Conservation (phyloP, 1,140 invertebrate genomes). For the Drosophila trapezifrons region DNA sequence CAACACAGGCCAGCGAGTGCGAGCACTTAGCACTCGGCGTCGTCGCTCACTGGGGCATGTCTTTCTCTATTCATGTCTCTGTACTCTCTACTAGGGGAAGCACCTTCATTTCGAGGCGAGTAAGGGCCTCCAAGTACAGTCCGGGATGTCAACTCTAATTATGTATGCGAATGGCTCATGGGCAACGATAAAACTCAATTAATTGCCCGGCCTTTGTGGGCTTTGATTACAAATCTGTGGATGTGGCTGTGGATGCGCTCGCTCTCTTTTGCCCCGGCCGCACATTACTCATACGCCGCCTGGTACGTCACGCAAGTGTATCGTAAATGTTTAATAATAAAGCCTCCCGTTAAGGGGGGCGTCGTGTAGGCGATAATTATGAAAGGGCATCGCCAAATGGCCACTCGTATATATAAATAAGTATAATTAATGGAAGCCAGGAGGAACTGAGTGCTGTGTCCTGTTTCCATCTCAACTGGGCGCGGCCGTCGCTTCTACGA, state of each 20-base stretch:
- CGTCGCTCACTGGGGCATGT: not conserved
- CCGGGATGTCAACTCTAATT: slow-evolving; percentile 8
- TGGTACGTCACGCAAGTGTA: slow-evolving; percentile 29
- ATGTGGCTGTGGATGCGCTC: slow-evolving; percentile 6
- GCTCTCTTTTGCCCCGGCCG: not conserved
- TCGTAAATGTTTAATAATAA: slow-evolving; percentile 61
- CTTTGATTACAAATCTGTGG: slow-evolving; percentile 18
- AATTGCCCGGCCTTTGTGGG: slow-evolving; percentile 26
- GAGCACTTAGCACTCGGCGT: slow-evolving; percentile 11
- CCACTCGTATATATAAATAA: slow-evolving; percentile 1
- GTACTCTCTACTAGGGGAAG: too few species aligned
- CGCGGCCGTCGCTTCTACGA: slow-evolving; percentile 6
- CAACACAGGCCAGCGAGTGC: slow-evolving; percentile 17
- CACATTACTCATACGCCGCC: slow-evolving; percentile 58
- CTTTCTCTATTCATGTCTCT: too few species aligned
- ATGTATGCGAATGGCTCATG: slow-evolving; percentile 16
- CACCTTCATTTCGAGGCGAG: slow-evolving; percentile 1
- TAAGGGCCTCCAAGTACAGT: not conserved
- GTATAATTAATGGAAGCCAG: slow-evolving; percentile 37
- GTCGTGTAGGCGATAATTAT: slow-evolving; percentile 30
- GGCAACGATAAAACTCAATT: slow-evolving; percentile 6
- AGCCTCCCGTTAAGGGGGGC: slow-evolving; percentile 15
- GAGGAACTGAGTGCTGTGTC: not conserved
- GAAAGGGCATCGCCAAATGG: slow-evolving; percentile 37
- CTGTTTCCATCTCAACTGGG: slow-evolving; percentile 10